Percentiles rank a stretch among this genome's conserved stretches.
These are phyloP conservation scores for Cairina moschata DNA, from an alignment of 2,113 vertebrate species.

Conservation along the genomic window DNA sequence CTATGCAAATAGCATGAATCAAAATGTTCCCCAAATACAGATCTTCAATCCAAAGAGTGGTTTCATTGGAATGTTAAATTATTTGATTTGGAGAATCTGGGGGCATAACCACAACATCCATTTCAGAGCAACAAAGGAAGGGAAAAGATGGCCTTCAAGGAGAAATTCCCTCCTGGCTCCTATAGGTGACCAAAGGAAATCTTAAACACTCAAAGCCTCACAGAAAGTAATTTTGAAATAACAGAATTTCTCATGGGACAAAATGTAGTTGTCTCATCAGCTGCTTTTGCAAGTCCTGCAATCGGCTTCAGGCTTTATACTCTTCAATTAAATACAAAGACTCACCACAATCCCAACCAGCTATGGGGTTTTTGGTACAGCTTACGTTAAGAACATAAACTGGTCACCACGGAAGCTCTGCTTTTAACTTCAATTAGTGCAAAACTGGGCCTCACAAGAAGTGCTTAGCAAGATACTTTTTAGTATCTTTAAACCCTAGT, in stretches of 20 bases:
- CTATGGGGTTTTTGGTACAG: background rate
- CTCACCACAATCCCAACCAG: background rate
- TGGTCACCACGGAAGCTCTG: background rate
- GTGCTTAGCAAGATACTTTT: background rate
- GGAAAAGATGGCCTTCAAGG: background rate
- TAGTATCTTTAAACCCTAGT: background rate
- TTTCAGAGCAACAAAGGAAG: background rate
- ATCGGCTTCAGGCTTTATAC: background rate
- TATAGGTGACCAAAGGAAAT: background rate
- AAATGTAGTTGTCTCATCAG: conserved; percentile 1
- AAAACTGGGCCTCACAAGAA: conserved; percentile 7
- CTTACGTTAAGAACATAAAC: background rate
- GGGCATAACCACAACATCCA: background rate
- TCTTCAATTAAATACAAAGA: conserved; percentile 20
- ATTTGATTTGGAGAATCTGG: background rate
- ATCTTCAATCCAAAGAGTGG: background rate
- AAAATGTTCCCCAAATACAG: background rate
- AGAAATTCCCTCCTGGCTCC: background rate
- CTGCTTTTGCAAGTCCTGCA: conserved; percentile 29
- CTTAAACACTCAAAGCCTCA: background rate
- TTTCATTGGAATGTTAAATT: conserved; percentile 4
- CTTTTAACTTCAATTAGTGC: conserved; percentile 1
- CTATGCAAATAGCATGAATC: background rate
- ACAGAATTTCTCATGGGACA: background rate
- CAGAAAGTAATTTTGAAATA: conserved; percentile 23